Conservation (phyloP, 1,140 invertebrate species). For the Rhyacophila brunnea region DNA sequence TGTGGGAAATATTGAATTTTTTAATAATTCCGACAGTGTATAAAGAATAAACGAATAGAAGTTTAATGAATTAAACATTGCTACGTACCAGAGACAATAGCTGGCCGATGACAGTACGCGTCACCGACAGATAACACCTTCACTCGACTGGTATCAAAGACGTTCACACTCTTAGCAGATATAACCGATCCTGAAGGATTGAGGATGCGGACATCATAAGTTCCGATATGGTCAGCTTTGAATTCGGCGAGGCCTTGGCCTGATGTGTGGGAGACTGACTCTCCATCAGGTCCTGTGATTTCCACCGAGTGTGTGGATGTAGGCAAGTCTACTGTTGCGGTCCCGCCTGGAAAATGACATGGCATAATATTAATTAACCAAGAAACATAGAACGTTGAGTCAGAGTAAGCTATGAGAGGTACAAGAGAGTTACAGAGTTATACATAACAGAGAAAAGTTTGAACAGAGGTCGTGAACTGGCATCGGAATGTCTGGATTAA, state of each 20-base stretch:
- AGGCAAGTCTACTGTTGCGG: constrained; percentile 58
- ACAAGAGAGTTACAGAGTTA: too few species aligned
- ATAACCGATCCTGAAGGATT: constrained; percentile 45
- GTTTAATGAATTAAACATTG: too few species aligned
- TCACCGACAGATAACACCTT: constrained; percentile 75
- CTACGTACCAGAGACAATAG: constrained; percentile 66
- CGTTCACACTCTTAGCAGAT: constrained; percentile 67
- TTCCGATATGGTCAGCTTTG: constrained; percentile 53
- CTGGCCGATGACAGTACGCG: constrained; percentile 80
- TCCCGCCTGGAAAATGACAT: constrained; percentile 42
- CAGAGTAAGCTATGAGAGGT: too few species aligned
- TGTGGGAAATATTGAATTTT: too few species aligned
- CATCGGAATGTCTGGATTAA: too few species aligned
- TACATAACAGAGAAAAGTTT: not conserved
- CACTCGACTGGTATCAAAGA: constrained; percentile 82
- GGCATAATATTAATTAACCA: too few species aligned
- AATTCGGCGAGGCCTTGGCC: constrained; percentile 56
- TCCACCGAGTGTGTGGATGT: constrained; percentile 57
- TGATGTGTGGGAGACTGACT: constrained; percentile 51
- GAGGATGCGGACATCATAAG: constrained; percentile 53
- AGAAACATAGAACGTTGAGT: too few species aligned
- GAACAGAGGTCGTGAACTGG: too few species aligned
- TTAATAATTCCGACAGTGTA: too few species aligned
- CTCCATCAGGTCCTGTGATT: constrained; percentile 55
- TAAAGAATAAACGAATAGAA: too few species aligned